Base-by-base conservation (phyloP, 2,113 vertebrate genomes). In the Neotoma lepida region DNA sequence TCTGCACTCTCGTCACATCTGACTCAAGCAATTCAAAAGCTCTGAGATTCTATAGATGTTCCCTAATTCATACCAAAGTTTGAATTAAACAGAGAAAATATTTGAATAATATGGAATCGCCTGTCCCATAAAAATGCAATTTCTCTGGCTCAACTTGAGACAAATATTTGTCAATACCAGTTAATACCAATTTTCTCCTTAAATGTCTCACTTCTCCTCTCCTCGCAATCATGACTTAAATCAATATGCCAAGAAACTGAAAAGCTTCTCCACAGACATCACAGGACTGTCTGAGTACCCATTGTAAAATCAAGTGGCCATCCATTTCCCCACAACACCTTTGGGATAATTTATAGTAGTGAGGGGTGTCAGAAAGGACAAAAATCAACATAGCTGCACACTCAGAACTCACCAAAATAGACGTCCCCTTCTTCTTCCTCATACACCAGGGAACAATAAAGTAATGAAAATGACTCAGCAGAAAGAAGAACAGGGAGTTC, bases 401-500 rank as follows among this genome's bases (percentile, higher is more conserved):
- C 30, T 86, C 63, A 91, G 10, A 41, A 64, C n/a, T 82, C 46
- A 86, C 68, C 28, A 49, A 93, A 91, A 93, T 54, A 88, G 64
- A 84, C 13, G 13, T 39, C 22, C 46, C 35, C 82, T 41, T 12
- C 39, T 84, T 94, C 66, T 26, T 54, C 66, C n/a, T 89, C 61
- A 18, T 15, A 30, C 14, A 66, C 64, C 61, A 46, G 49, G 86
- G 61, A 86, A 88, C 35, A 77, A 89, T 20, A 51, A 66, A 81
- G n/a, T 26, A 89, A 70, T 90, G 78, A 56, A 71, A 64, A 6
- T 82, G 61, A 94, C 20, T 87, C 91, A 94, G 70, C 89, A 86
- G 84, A 95, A 95, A 89, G 68, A 88, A 90, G 70, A 86, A 91
- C 93, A 95, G 86, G 74, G 86, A 96, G 68, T 86, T 87, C 84